Conservation (phyloP, 2,797 vertebrate genomes). For the Semotilus atromaculatus region DNA sequence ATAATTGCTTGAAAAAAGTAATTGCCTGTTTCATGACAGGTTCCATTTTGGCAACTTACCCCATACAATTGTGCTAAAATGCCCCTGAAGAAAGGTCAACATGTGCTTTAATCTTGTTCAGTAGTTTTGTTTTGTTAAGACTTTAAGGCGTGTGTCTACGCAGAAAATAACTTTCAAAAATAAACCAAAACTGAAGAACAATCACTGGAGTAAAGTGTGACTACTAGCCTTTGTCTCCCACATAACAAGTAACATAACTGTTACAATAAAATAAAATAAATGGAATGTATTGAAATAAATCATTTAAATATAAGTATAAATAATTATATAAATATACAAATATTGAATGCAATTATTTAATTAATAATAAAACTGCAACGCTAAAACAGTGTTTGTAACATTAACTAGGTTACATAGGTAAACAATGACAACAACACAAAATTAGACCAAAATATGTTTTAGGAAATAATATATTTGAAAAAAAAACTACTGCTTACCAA, state of each 20-base stretch:
- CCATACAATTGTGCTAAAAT: not conserved
- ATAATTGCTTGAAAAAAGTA: not conserved
- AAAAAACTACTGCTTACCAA: not conserved
- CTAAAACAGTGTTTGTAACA: not conserved
- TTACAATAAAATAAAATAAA: not conserved
- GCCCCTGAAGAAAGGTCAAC: not conserved
- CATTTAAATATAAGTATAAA: not conserved
- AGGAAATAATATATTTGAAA: not conserved
- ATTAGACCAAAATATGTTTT: not conserved
- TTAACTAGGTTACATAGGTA: not conserved
- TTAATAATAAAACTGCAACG: not conserved
- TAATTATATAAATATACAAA: too few relatives aligned
- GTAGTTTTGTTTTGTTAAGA: not conserved
- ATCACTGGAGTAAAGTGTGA: not conserved
- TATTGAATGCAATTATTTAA: not conserved
- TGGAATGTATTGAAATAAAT: not conserved
- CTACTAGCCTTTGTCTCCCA: not conserved
- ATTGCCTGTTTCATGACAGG: not conserved
- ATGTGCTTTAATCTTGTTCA: not conserved
- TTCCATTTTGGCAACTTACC: not conserved
- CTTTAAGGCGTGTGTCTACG: not conserved
- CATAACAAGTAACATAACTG: not conserved
- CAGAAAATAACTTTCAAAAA: not conserved
- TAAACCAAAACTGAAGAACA: not conserved
- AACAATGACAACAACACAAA: not conserved